Conservation (phyloP, 2,888 invertebrate species). For the Xestia rhomboidea region DNA sequence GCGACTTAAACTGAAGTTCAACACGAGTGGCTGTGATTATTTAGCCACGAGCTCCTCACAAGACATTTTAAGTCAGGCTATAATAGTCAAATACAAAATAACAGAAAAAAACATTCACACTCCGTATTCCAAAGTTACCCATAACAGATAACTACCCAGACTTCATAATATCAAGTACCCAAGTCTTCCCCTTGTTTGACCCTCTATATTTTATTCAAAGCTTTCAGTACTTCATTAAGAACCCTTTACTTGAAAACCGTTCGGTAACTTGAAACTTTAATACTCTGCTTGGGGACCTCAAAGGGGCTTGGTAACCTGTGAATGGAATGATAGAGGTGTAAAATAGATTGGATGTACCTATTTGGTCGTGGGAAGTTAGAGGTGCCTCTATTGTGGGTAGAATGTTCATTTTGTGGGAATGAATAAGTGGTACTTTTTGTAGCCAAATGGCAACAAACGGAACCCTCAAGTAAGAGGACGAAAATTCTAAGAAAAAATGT, state of each 20-base stretch:
- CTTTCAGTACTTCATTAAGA: conserved; percentile 61
- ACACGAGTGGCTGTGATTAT: no score
- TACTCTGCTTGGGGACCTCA: conserved; percentile 45
- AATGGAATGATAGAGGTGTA: neutral
- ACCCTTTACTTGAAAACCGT: conserved; percentile 61
- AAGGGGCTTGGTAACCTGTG: conserved; percentile 13
- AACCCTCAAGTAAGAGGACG: neutral
- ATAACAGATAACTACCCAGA: conserved; percentile 4
- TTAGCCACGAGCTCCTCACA: no score
- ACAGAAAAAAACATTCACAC: no score
- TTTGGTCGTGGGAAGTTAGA: neutral
- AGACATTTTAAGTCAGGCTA: no score
- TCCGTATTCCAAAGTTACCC: neutral
- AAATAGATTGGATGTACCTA: conserved; percentile 1
- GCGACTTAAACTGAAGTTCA: no score
- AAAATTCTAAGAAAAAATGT: no score
- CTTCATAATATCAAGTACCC: conserved; percentile 23
- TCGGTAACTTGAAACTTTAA: conserved; percentile 64
- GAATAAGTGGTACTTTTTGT: neutral
- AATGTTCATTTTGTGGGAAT: neutral
- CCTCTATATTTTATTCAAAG: conserved; percentile 67
- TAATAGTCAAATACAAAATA: no score
- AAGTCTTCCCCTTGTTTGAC: conserved; percentile 39
- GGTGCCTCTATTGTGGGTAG: neutral
- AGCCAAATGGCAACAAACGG: neutral